Evolutionary conservation across 2,888 invertebrate genomes (phyloP).

Genomic region (Trissoscelio sp.): DNA sequence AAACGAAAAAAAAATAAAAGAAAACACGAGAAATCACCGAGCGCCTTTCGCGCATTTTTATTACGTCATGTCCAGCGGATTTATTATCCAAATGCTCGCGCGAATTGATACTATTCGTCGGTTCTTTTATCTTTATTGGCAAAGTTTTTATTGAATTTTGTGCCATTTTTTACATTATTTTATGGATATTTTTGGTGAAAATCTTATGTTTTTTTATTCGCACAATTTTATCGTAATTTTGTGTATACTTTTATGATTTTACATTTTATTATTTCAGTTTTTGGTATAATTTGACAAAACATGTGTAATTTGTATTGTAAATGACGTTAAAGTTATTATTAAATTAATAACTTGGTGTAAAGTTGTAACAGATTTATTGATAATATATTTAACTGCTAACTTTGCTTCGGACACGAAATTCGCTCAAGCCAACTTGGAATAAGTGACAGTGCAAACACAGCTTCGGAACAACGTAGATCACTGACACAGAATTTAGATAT

Average conservation of each 20-base stretch:
- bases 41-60: conserved; percentile 36
- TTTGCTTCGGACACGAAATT: conserved; percentile 19
- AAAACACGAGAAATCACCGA: conserved; percentile 7
- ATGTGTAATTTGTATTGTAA: too few species aligned
- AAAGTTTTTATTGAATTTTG: neutral
- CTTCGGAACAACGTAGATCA: conserved; percentile 25
- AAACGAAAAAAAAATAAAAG: conserved; percentile 42
- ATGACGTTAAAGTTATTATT: too few species aligned
- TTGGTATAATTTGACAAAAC: too few species aligned
- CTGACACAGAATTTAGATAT: conserved; percentile 39
- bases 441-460: conserved; percentile 36
- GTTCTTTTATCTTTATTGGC: neutral
- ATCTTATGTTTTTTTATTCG: too few species aligned
- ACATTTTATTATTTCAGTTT: too few species aligned
- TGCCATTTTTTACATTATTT: neutral
- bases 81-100: conserved; percentile 13
- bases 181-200: too few species aligned
- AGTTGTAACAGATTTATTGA: neutral
- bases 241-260: too few species aligned
- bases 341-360: neutral
- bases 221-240: too few species aligned
- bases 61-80: conserved; percentile 8
- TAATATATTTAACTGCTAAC: conserved; percentile 1
- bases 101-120: conserved; percentile 36
- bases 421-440: conserved; percentile 16